Percentiles rank a stretch among this genome's conserved stretches.
These are phyloP conservation scores for Ceramica pisi DNA, from an alignment of 2,888 invertebrate species.

Conservation along the genomic window DNA sequence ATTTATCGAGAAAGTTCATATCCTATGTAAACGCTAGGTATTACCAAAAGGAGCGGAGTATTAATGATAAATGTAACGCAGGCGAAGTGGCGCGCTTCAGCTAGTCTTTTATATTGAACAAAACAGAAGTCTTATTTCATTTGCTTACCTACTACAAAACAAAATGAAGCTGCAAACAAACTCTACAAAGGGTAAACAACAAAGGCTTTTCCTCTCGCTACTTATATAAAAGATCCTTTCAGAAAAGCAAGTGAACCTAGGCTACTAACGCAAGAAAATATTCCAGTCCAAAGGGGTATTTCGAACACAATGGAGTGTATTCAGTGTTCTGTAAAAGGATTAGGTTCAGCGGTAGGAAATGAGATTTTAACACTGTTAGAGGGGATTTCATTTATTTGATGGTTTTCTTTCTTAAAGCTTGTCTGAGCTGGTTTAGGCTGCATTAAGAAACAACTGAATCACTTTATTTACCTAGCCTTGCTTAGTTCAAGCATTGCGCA, in stretches of 20 bases:
- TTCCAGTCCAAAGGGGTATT: not conserved
- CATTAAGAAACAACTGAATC: no score
- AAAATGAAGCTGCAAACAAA: not conserved
- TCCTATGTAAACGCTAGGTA: no score
- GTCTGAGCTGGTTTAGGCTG: not conserved
- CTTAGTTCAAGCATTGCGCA: no score
- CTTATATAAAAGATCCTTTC: not conserved
- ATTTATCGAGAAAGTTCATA: no score
- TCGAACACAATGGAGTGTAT: slow-evolving; percentile 4
- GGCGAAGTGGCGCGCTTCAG: no score
- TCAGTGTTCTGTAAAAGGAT: slow-evolving; percentile 5
- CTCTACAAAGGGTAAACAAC: not conserved
- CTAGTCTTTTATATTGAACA: not conserved
- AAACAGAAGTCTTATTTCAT: not conserved
- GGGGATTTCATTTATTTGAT: not conserved
- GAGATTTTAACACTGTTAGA: not conserved
- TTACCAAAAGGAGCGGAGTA: no score
- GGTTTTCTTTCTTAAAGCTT: not conserved
- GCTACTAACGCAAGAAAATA: not conserved
- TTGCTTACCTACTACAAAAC: not conserved
- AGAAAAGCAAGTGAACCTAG: not conserved
- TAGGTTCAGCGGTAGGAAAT: not conserved
- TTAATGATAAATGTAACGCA: no score
- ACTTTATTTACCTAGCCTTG: no score
- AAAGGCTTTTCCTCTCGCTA: slow-evolving; percentile 7